phyloP scores from a whole-genome alignment of 2,113 vertebrate genomes.

The Dromaius novaehollandiae region DNA sequence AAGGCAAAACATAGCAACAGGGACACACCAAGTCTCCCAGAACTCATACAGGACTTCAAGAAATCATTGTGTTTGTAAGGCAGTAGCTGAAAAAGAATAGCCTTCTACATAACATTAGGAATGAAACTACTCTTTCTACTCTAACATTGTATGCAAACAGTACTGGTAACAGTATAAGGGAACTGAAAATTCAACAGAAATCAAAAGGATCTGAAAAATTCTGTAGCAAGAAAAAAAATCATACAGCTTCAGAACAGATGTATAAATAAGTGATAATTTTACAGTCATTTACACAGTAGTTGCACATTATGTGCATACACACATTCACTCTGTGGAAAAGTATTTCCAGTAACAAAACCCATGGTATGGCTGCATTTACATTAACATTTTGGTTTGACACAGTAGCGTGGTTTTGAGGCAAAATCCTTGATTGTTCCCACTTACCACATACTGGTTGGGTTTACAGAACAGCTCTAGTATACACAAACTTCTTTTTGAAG shows the following conservation, averaged over 20 bases:
- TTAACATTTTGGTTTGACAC: not conserved
- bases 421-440: not conserved
- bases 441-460: not conserved
- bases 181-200: not conserved
- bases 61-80: not conserved
- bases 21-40: not conserved
- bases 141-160: not conserved
- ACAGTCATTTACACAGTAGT: not conserved
- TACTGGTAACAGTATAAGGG: not conserved
- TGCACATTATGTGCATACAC: not conserved
- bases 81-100: not conserved
- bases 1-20: not conserved
- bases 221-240: not conserved
- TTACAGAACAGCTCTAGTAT: not conserved
- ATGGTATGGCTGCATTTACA: not conserved
- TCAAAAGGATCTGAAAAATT: not conserved
- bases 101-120: not conserved
- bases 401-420: not conserved
- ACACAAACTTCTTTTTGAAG: not conserved
- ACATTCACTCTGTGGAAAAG: not conserved
- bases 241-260: not conserved
- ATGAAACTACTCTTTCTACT: not conserved
- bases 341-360: not conserved
- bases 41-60: not conserved
- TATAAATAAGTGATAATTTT: not conserved